Conservation (phyloP, 2,113 vertebrate genomes). For the Tenrec ecaudatus region DNA sequence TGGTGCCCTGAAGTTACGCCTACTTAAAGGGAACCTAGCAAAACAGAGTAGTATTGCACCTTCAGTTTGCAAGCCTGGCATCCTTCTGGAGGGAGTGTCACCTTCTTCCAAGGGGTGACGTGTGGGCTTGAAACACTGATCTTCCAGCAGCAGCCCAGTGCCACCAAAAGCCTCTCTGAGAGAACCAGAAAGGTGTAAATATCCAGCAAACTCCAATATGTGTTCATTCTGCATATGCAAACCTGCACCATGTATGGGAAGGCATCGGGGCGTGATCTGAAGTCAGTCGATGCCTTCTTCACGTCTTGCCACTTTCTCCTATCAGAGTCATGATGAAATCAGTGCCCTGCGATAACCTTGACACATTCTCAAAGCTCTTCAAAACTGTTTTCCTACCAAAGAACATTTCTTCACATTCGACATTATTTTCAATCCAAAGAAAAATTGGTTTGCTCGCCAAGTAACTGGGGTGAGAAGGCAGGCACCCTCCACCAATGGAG, state of each 20-base stretch:
- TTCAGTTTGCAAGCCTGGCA: not conserved
- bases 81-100: not conserved
- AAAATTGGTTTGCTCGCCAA: slow-evolving; percentile 35
- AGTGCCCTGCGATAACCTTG: not conserved
- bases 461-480: not conserved
- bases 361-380: slow-evolving; percentile 12
- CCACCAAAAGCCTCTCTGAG: too few relatives aligned
- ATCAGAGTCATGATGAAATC: not conserved
- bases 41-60: not conserved
- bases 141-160: not conserved
- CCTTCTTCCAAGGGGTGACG: not conserved
- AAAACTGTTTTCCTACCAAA: not conserved
- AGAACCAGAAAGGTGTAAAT: not conserved
- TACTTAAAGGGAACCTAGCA: not conserved
- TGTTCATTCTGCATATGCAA: not conserved
- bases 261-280: not conserved
- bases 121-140: not conserved
- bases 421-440: slow-evolving; percentile 18
- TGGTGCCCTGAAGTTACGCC: not conserved
- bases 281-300: not conserved
- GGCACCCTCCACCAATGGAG: not conserved
- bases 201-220: too few relatives aligned
- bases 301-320: not conserved
- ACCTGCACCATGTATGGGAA: not conserved
- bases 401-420: not conserved